Evolutionary conservation across 2,888 invertebrate species (phyloP).

Genomic region (Melanostoma scalare): DNA sequence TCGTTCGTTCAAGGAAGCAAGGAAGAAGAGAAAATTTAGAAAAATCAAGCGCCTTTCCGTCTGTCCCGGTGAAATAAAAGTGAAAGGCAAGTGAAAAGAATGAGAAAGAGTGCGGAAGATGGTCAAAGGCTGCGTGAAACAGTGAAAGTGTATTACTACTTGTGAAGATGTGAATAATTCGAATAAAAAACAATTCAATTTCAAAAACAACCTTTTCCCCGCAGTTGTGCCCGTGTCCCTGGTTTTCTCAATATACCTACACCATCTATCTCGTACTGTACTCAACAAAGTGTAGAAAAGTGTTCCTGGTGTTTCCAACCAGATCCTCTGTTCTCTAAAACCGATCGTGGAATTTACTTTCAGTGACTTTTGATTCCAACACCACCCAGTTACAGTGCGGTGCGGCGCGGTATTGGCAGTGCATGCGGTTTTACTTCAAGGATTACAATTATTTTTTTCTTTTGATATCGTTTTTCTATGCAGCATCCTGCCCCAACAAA

Average conservation of each 20-base stretch:
- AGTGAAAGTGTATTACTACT: conserved; percentile 65
- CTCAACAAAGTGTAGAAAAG: not conserved
- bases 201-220: not conserved
- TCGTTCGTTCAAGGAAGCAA: conserved; percentile 11
- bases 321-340: not conserved
- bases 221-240: too few species aligned
- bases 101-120: conserved; percentile 33
- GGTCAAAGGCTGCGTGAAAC: conserved; percentile 40
- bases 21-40: conserved; percentile 23
- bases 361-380: conserved; percentile 37
- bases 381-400: conserved; percentile 33
- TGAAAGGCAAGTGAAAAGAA: conserved; percentile 49
- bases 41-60: conserved; percentile 45
- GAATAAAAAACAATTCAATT: conserved; percentile 7
- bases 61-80: conserved; percentile 63
- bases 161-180: conserved; percentile 36
- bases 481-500: conserved; percentile 62
- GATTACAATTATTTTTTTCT: conserved; percentile 39
- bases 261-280: too few species aligned
- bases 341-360: conserved; percentile 23
- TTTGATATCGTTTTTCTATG: conserved; percentile 9
- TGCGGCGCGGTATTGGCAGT: not conserved
- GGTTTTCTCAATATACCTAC: too few species aligned
- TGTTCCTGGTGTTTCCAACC: not conserved
- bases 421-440: conserved; percentile 41